Evolutionary conservation across 2,797 vertebrate species (phyloP).

Genomic region (Cyclura pinguis): DNA sequence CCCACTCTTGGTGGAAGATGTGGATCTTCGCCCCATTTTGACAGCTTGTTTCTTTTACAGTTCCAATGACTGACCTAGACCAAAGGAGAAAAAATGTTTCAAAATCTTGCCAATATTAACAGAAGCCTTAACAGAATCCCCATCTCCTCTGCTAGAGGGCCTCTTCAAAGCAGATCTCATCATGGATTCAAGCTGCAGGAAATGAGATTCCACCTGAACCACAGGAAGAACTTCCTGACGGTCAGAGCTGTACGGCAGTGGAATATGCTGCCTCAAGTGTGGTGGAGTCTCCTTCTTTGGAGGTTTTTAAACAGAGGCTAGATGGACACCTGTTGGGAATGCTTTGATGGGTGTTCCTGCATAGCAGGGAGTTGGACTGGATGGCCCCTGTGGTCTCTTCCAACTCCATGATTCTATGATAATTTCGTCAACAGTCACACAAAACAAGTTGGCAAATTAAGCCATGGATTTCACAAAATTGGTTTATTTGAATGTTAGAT

Average conservation of each 20-base stretch:
- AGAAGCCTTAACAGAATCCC: not conserved
- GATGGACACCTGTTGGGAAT: no score
- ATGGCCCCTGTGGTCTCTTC: no score
- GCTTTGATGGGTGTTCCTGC: no score
- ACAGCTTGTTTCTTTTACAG: constrained; percentile 24
- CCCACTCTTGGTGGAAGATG: constrained; percentile 99
- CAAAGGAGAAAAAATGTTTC: constrained; percentile 53
- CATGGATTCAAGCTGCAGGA: no score
- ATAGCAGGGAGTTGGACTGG: no score
- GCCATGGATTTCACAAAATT: not conserved
- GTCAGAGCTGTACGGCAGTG: no score
- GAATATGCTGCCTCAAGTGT: no score
- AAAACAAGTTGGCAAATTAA: not conserved
- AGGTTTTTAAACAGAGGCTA: no score
- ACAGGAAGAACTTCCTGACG: no score
- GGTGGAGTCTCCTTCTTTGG: no score
- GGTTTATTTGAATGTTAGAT: not conserved
- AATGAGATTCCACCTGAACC: no score
- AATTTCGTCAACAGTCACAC: not conserved
- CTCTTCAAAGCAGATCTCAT: not conserved
- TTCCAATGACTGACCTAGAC: constrained; percentile 3
- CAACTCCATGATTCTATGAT: no score
- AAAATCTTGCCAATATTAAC: not conserved
- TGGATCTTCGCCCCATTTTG: constrained; percentile 96
- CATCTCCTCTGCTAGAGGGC: not conserved